phyloP scores from a whole-genome alignment of 2,113 vertebrate species.

The Dermatemys mawii region DNA sequence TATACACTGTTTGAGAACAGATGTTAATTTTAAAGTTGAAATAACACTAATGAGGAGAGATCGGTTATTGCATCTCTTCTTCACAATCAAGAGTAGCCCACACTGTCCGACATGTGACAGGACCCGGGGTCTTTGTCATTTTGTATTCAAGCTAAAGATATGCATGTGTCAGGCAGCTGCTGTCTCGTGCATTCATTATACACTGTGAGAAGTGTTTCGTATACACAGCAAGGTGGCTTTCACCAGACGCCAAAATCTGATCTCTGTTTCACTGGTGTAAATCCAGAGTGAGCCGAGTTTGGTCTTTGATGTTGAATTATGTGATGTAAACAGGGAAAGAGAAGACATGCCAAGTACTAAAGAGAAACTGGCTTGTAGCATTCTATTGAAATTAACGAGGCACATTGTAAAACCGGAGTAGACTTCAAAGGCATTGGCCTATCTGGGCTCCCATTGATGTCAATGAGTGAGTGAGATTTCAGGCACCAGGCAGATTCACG shows the following conservation, averaged over 20 bases:
- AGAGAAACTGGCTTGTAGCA: not conserved
- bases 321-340: not conserved
- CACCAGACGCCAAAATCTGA: not conserved
- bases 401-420: not conserved
- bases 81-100: not conserved
- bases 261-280: not conserved
- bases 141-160: not conserved
- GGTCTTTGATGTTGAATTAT: not conserved
- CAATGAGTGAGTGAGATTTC: not conserved
- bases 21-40: not conserved
- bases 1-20: not conserved
- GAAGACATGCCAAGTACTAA: not conserved
- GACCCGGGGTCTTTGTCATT: not conserved
- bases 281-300: not conserved
- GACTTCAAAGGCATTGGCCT: not conserved
- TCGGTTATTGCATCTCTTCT: not conserved
- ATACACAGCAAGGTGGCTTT: not conserved
- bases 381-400: not conserved
- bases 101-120: not conserved
- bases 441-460: not conserved
- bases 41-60: not conserved
- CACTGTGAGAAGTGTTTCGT: fast-evolving
- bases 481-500: not conserved
- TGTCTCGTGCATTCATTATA: not conserved
- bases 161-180: not conserved